phyloP scores from a whole-genome alignment of 1,140 invertebrate genomes.

The Drosophila melanica region DNA sequence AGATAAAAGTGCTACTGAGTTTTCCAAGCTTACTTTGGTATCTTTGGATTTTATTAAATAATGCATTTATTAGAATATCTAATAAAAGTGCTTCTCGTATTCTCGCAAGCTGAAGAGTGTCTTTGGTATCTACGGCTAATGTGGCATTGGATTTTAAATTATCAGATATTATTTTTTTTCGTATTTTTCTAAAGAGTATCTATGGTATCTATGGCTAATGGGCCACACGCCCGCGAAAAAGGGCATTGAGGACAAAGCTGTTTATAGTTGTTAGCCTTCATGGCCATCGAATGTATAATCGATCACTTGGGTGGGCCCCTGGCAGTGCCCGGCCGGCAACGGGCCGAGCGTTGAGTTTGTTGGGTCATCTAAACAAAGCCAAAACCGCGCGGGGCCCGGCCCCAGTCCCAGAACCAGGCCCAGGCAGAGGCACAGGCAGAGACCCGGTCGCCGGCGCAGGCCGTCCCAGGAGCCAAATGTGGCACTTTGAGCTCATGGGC shows the following conservation, averaged over 20 bases:
- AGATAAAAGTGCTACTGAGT: too few relatives aligned
- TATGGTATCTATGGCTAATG: too few relatives aligned
- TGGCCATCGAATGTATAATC: conserved; percentile 81
- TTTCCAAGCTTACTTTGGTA: too few relatives aligned
- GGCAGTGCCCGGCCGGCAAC: conserved; percentile 51
- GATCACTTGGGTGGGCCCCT: conserved; percentile 65
- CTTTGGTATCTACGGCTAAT: conserved; percentile 21
- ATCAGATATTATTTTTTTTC: too few relatives aligned
- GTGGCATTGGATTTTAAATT: too few relatives aligned
- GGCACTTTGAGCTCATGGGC: conserved; percentile 61
- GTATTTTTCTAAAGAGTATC: too few relatives aligned
- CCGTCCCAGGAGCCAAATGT: conserved; percentile 61
- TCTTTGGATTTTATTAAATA: too few relatives aligned
- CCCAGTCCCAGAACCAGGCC: not conserved
- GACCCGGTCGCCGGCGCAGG: conserved; percentile 9
- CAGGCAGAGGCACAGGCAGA: not conserved
- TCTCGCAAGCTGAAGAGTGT: conserved; percentile 5
- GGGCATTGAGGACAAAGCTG: conserved; percentile 64
- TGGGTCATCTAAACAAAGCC: conserved; percentile 80
- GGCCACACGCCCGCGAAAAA: conserved; percentile 17
- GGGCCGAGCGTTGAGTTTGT: conserved; percentile 66
- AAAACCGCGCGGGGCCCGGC: conserved; percentile 26
- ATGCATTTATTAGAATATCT: too few relatives aligned
- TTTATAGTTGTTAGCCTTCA: conserved; percentile 70
- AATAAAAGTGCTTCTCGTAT: too few relatives aligned